Base-by-base conservation (phyloP, 1,140 invertebrate species). In the Orussus abietinus region DNA sequence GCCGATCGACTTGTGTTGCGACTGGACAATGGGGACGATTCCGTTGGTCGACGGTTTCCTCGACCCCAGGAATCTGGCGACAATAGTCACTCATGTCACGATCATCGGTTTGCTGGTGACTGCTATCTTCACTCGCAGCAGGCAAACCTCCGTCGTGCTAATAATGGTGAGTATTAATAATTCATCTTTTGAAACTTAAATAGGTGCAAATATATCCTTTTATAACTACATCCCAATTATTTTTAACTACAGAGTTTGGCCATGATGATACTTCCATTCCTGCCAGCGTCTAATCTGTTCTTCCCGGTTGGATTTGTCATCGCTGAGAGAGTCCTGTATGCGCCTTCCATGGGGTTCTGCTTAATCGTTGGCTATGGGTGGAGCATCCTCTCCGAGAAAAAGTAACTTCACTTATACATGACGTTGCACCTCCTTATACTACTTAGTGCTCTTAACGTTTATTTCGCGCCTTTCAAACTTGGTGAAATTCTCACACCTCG, bases 21-120 rank as follows among this genome's bases (percentile, higher is more conserved):
- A 98, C 75, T 98, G 94, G 94, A 97, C 94, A 29, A 98, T 98
- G 95, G 93, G 92, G 21, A 96, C 94, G 17, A 85, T 98, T 37
- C 90, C 92, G 0, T 62, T 97, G 7, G 76, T 98, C 7, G 79
- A 84, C 42, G 84, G 83, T 21, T 80, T 94, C 53, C 47, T 77
- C 1, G 95, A 98, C 74, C 58, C 76, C 1, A 77, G 95, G 21
- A 97, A 96, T 76, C 47, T 95, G n/a, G 80, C 82, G 3, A 96
- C 92, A 0, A 5, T 94, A 2, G 72, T 75, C 0, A 81, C 90
- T 21, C 90, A 90, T 52, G 51, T 70, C 0, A 77, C 75, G 5
- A 55, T 96, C 3, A 55, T 77, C 10, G 76, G 78, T 35, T 72
- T 90, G 14, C 67, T 81, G 11, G 70, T 81, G 31, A 80, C 79